phyloP scores from a whole-genome alignment of 2,113 vertebrate genomes.

The Sylvietta virens region DNA sequence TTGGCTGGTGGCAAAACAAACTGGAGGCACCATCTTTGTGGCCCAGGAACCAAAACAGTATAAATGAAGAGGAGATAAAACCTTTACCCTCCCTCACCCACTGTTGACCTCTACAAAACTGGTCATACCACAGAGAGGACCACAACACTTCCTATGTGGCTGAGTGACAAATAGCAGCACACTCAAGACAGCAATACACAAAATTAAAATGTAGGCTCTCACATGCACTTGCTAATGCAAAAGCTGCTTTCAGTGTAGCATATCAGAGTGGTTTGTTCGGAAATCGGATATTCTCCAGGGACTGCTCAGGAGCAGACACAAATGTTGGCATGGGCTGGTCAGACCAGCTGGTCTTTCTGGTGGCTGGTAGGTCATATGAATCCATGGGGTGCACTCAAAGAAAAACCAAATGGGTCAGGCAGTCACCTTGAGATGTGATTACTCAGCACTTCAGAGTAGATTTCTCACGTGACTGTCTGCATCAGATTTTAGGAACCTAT shows the following conservation, averaged over 20 bases:
- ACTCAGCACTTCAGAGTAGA: fast-evolving
- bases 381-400: background rate
- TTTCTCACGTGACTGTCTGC: background rate
- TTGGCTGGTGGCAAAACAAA: background rate
- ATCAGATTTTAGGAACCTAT: background rate
- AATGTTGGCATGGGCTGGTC: no score
- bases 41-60: background rate
- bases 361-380: background rate
- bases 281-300: background rate
- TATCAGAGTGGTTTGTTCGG: background rate
- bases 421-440: background rate
- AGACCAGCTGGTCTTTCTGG: background rate
- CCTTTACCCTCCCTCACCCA: background rate
- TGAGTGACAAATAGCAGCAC: background rate
- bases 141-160: background rate
- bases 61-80: background rate
- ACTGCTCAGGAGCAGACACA: background rate
- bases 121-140: background rate
- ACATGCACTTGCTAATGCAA: background rate
- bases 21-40: background rate
- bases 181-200: background rate
- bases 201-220: background rate
- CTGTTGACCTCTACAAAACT: background rate
- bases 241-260: background rate
- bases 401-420: background rate